Base-by-base conservation (phyloP, 1,140 invertebrate genomes). In the Drosophila sp. region DNA sequence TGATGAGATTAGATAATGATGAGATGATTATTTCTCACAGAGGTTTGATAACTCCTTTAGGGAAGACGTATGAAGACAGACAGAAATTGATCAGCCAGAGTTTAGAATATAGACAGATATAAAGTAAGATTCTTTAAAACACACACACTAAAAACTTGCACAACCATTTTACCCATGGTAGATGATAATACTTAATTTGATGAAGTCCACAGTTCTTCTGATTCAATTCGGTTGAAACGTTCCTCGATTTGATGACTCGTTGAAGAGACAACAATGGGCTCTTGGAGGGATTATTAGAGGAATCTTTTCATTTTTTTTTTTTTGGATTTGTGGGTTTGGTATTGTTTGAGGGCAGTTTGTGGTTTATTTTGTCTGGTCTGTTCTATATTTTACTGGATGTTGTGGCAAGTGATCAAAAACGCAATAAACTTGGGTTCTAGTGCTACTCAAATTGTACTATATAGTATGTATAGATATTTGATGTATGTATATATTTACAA, bases 401-500 rank as follows among this genome's bases (percentile, higher is more conserved):
- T 61, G 41, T 73, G 71, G 29, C 36, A 32, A 67, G 77, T 80
- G 61, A 46, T 38, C 50, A 18, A 54, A 70, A 70, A 64, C 46
- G 78, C 67, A 72, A 70, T 53, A 48, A 81, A 78, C 66, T 67
- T 48, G 62, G 77, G 65, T 76, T 45, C 78, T 86, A 76, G 62
- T 63, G 21, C 65, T 89, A 80, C 73, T 40, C 41, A 50, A 45
- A 54, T 25, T 61, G 21, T 62, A 58, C 25, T 58, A 27, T 70
- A 56, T 40, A n/a, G 34, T 73, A 36, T 64, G 43, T 76, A 56
- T 83, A 36, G 54, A 43, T 66, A 73, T 79, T 79, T 58, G 67
- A 67, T 76, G 67, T 80, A 67, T 76, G 67, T 80, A 62, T 61
- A 78, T 90, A 90, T 89, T 86, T 89, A 90, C 80, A 90, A 84